Conservation (phyloP, 1,140 invertebrate genomes). For the Sitobion miscanthi region DNA sequence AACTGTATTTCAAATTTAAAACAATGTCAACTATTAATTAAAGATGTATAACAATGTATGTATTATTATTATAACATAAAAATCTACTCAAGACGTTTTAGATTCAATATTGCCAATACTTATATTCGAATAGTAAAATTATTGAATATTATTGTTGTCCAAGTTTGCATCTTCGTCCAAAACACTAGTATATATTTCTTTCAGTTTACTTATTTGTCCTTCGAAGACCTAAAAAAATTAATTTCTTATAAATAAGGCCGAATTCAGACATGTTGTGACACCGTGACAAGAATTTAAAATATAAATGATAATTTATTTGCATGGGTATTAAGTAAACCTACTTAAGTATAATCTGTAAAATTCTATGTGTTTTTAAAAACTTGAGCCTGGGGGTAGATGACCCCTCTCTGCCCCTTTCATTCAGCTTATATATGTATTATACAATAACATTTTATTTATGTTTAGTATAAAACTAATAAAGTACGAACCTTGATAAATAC, state of each 20-base stretch:
- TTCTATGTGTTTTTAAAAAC: neutral
- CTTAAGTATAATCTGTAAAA: neutral
- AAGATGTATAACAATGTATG: too few species aligned
- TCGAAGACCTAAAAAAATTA: slow-evolving; percentile 13
- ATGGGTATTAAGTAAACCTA: too few species aligned
- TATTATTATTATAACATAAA: neutral
- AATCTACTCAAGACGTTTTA: neutral
- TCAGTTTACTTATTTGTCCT: neutral
- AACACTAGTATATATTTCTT: neutral
- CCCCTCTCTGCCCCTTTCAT: too few species aligned
- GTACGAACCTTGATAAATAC: too few species aligned
- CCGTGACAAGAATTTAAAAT: too few species aligned
- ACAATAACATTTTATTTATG: too few species aligned
- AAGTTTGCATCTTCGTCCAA: neutral
- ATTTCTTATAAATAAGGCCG: neutral
- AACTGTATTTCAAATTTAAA: neutral
- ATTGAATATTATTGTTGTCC: neutral
- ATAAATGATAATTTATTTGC: too few species aligned
- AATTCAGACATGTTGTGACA: too few species aligned
- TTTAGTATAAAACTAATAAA: too few species aligned
- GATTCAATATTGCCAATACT: neutral
- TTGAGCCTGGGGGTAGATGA: too few species aligned
- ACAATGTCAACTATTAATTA: neutral
- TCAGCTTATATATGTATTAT: too few species aligned
- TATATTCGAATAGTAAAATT: neutral